Evolutionary conservation across 2,888 invertebrate species (phyloP), one percentile per base, ranked within the genome.

Genomic region (Cerastis leucographa): DNA sequence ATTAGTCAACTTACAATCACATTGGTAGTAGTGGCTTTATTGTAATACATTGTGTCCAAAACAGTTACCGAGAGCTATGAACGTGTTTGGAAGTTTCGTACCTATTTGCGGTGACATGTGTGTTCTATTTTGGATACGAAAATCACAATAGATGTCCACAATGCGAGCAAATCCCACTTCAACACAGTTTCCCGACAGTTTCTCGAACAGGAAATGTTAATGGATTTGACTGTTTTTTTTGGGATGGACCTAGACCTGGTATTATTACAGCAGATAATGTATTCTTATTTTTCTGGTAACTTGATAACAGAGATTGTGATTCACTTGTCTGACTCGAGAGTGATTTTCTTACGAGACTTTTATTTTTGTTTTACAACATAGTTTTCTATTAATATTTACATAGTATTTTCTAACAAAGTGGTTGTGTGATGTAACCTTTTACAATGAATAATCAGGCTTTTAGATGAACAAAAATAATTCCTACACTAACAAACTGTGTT

Each of bases 221-320:
- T 44, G 25, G 49, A 35, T 54, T 54, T 14, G 19, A 42, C 19
- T 59, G 42, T 62, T 62, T 62, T 40, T 67, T 76, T 56, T 68
- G 44, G 51, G 40, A n/a, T n/a, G n/a, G n/a, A n/a, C n/a, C n/a
- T n/a, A n/a, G 2, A 42, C 22, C 22, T 4, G n/a, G 42, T 80
- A 35, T 67, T 61, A 61, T 66, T 62, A 25, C n/a, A 42, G 42
- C n/a, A n/a, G n/a, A 19, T 40, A 51, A 81, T 71, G 25, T 56
- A 66, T 54, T 69, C 66, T 7, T 80, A 19, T 81, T 59, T 64
- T 71, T 61, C 22, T 64, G 14, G 67, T 54, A 76, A 54, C 59
- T 65, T 4, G 64, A 81, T 70, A 66, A 51, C 61, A n/a, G 29
- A 19, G 22, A 56, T 40, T 54, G 40, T 65, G 29, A 44, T 40